Percentiles rank a stretch among this genome's conserved stretches.
Evolutionary conservation across 2,797 vertebrate genomes (phyloP).

Genomic region (Lycodopsis pacificus): DNA sequence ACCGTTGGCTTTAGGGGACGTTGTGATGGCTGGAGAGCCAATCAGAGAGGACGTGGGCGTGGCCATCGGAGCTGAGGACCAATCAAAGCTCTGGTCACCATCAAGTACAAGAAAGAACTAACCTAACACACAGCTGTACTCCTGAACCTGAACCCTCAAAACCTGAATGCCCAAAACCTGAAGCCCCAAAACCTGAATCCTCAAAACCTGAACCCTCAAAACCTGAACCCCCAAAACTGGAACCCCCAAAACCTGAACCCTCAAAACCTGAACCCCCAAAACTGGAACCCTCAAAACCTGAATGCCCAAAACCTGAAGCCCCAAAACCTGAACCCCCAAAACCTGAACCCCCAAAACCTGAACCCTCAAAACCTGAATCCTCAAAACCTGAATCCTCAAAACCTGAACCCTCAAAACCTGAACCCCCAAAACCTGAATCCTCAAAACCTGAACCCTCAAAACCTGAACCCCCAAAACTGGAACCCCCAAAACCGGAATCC

Average conservation of each 20-base stretch:
- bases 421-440: no score
- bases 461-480: not conserved
- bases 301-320: not conserved
- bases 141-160: not conserved
- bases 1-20: constrained; percentile 58
- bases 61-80: constrained; percentile 70
- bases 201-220: no score
- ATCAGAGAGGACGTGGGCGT: constrained; percentile 63
- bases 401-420: no score
- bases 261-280: not conserved
- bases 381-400: no score
- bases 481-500: not conserved
- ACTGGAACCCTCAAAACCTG: not conserved
- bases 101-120: constrained; percentile 6
- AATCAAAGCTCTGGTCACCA: constrained; percentile 65
- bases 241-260: not conserved
- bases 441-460: not conserved
- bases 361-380: no score
- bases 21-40: constrained; percentile 70
- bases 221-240: no score
- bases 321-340: no score
- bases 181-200: no score
- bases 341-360: no score
- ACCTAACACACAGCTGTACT: not conserved
- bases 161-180: not conserved